These are phyloP conservation scores for Corythoichthys haematopterus DNA, from an alignment of 2,113 vertebrate genomes.

Conservation along the genomic window DNA sequence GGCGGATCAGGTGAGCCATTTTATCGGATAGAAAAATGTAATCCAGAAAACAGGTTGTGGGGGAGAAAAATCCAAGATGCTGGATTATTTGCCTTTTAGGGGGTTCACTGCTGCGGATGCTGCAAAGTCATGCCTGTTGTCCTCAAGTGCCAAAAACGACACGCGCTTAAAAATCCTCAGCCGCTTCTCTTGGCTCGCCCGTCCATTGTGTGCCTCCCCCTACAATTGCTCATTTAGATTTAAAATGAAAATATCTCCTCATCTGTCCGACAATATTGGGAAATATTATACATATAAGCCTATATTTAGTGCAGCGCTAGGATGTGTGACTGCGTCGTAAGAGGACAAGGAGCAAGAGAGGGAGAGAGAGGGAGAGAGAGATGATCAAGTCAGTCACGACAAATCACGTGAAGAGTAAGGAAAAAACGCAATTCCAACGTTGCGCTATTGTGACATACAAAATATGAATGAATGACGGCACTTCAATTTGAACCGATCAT, in stretches of 20 bases:
- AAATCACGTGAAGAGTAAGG: neutral
- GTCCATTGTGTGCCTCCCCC: slow-evolving; percentile 46
- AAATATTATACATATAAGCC: neutral
- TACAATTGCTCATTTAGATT: slow-evolving; percentile 1
- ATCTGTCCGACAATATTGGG: neutral
- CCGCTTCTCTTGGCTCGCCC: slow-evolving; percentile 41
- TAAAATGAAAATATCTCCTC: slow-evolving; percentile 16
- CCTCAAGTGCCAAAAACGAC: slow-evolving; percentile 19
- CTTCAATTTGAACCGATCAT: neutral
- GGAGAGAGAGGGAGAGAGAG: neutral
- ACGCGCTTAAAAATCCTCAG: slow-evolving; percentile 45
- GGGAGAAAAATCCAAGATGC: neutral
- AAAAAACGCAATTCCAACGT: neutral
- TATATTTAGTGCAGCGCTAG: slow-evolving; percentile 45
- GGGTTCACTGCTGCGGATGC: slow-evolving; percentile 14
- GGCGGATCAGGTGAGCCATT: slow-evolving; percentile 91
- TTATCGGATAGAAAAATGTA: slow-evolving; percentile 13
- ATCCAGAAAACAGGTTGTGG: neutral
- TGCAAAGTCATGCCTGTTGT: slow-evolving; percentile 62
- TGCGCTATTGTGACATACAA: slow-evolving; percentile 3
- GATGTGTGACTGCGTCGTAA: slow-evolving; percentile 62
- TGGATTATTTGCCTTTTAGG: slow-evolving; percentile 14
- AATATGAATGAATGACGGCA: slow-evolving; percentile 17
- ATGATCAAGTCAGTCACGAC: neutral
- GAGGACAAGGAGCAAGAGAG: slow-evolving; percentile 11